Base-by-base conservation (phyloP, 1,140 invertebrate species). In the Andrena cerasifolii region DNA sequence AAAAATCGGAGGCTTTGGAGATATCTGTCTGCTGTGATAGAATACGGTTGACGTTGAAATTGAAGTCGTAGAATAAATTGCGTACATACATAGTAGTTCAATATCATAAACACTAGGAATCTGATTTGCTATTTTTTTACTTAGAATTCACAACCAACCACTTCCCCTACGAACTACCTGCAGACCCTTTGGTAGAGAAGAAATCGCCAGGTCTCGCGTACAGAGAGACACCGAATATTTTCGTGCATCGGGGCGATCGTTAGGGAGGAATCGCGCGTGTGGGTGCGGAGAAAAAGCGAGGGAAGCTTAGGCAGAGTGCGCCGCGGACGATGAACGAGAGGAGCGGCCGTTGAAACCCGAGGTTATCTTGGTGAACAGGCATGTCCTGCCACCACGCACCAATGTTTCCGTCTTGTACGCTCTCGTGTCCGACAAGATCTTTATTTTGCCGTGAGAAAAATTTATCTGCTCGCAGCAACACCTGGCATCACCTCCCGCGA, bases 401-500 rank as follows among this genome's bases (percentile, higher is more conserved):
- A 51, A 49, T 84, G 83, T 84, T 85, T 75, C 79, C 82, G 47
- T 79, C 79, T 85, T 85, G 83, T 85, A 85, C 47, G 51, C 79
- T 74, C 83, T 53, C 82, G 82, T 85, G 83, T 85, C 82, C 72
- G 78, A 85, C 83, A 77, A 85, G 83, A 85, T 85, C 83, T 85
- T 85, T 85, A 85, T 85, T 84, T 84, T 63, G 83, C 43, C 58
- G 73, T 78, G 80, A 77, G 73, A 80, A 85, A 85, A 84, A 80
- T 78, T 84, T 84, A 80, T 78, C 63, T 80, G 53, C 73, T 33
- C 59, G 33, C 49, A 26, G 16, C 61, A 73, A 78, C 76, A 78
- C 76, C 70, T 70, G 76, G 70, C 70, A 49, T 63, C 70, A 28
- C 76, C 76, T 73, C 76, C 76, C 58, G 56, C 74, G 43, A 77